Evolutionary conservation across 2,113 vertebrate species (phyloP), one percentile per base, ranked within the genome.

Genomic region (Trogon melanurus): DNA sequence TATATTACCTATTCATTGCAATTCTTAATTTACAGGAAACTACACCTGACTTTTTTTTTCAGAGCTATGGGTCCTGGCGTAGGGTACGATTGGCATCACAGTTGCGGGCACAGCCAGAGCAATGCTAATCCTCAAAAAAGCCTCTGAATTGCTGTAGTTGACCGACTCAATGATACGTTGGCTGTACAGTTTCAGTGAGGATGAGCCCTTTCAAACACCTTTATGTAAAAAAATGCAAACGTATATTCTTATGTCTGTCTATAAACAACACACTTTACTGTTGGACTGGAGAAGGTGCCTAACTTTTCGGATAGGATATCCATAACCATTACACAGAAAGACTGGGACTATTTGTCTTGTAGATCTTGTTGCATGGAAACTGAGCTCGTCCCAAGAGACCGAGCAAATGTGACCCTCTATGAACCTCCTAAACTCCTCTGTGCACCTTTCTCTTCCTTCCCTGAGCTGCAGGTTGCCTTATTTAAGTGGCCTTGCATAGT

Each of bases 71-170:
- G 25, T 38, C n/a, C n/a, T 44, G 29, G 44, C 53, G 6, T 3
- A 23, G 6, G 29, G 17, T 6, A 34, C 2, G 1, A 9, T 29
- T 38, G 27, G 30, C 41, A 51, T 11, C 36, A 23, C 22, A 25
- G 4, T 3, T 27, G 16, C 19, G 81, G 57, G 21, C 22, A 38
- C 26, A 85, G 47, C 30, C 85, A 87, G 57, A 65, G 20, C 34
- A 56, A 2, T 36, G 45, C 17, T 45, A 47, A 56, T 54, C 62
- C 29, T 72, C 20, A 26, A 65, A 89, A 44, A n/a, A 6, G 11
- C 9, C 15, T 38, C 58, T 21, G n/a, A 8, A 18, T 20, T 69
- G 9, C 41, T 13, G 0, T 1, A 38, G 50, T 0, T 61, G 45
- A 3, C 36, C 71, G 53, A 12, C 20, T 72, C 6, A 1, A 14